Percentiles rank a stretch among this genome's conserved stretches.
These are phyloP conservation scores for Peromyscus maniculatus DNA, from an alignment of 2,113 vertebrate species.

Conservation along the genomic window DNA sequence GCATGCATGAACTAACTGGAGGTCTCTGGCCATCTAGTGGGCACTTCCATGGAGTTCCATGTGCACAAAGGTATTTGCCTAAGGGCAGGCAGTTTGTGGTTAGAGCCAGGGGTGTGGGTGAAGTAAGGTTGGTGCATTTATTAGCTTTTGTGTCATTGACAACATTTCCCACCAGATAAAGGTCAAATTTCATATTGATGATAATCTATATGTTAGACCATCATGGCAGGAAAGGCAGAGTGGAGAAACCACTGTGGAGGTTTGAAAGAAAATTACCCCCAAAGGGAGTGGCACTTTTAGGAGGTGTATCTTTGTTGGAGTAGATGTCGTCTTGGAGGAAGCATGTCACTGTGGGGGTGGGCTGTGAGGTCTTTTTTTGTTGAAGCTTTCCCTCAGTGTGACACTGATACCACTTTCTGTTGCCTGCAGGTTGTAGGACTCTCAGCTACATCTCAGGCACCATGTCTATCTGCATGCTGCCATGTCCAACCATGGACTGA, in stretches of 20 bases:
- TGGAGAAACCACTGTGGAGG: not conserved
- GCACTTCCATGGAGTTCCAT: fast-evolving
- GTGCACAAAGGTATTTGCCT: not conserved
- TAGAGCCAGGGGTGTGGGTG: not conserved
- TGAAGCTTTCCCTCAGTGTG: not conserved
- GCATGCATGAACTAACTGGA: not conserved
- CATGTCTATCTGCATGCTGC: not conserved
- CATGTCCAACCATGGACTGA: not conserved
- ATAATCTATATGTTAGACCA: not conserved
- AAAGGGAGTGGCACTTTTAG: not conserved
- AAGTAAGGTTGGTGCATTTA: not conserved
- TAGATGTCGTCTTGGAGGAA: not conserved
- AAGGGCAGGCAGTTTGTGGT: not conserved
- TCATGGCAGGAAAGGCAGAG: not conserved
- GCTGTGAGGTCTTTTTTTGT: not conserved
- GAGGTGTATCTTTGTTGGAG: not conserved
- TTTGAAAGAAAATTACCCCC: not conserved
- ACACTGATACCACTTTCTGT: not conserved
- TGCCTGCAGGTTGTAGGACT: not conserved
- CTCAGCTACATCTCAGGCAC: not conserved
- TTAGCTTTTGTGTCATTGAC: not conserved
- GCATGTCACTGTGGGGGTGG: not conserved
- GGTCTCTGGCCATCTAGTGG: fast-evolving
- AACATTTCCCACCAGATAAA: not conserved
- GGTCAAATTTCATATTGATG: not conserved